A percentile compares a stretch with the other conserved stretches of the same genome.
These are phyloP conservation scores for Parasteatoda tepidariorum DNA, from an alignment of 1,140 invertebrate species.

Conservation along the genomic window DNA sequence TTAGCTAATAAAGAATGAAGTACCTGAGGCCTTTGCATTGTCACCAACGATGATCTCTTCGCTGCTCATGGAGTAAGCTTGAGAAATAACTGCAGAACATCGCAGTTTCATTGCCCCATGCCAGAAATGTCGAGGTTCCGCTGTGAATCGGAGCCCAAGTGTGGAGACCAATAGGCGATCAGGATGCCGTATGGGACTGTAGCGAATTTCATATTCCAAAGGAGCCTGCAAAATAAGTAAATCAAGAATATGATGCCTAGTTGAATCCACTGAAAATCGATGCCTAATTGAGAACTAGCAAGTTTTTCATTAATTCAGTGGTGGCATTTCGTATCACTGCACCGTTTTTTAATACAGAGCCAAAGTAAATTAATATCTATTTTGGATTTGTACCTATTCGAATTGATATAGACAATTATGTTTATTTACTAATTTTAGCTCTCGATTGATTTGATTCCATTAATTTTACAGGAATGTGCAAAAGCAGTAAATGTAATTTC, in stretches of 20 bases:
- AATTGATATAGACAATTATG: too few relatives aligned
- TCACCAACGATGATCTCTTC: constrained; percentile 63
- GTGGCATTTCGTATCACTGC: too few relatives aligned
- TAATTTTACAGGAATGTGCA: too few relatives aligned
- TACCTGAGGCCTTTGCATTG: constrained; percentile 58
- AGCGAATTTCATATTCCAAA: constrained; percentile 50
- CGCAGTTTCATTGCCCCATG: constrained; percentile 63
- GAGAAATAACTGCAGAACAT: constrained; percentile 62
- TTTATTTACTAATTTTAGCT: too few relatives aligned
- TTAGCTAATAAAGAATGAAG: neutral
- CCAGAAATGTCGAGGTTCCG: constrained; percentile 58
- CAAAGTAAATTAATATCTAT: too few relatives aligned
- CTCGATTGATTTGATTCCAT: too few relatives aligned
- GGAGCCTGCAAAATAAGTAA: constrained; percentile 55
- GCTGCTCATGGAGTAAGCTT: constrained; percentile 63
- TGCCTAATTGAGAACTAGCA: too few relatives aligned
- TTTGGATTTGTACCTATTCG: too few relatives aligned
- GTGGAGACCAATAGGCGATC: constrained; percentile 56
- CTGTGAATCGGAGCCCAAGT: constrained; percentile 59
- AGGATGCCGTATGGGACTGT: constrained; percentile 49
- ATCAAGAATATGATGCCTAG: neutral
- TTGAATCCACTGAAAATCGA: neutral
- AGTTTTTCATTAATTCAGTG: too few relatives aligned
- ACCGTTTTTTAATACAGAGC: too few relatives aligned
- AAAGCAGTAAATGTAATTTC: too few relatives aligned